phyloP scores from a whole-genome alignment of 2,797 vertebrate genomes.

The Lagothrix lagotricha region DNA sequence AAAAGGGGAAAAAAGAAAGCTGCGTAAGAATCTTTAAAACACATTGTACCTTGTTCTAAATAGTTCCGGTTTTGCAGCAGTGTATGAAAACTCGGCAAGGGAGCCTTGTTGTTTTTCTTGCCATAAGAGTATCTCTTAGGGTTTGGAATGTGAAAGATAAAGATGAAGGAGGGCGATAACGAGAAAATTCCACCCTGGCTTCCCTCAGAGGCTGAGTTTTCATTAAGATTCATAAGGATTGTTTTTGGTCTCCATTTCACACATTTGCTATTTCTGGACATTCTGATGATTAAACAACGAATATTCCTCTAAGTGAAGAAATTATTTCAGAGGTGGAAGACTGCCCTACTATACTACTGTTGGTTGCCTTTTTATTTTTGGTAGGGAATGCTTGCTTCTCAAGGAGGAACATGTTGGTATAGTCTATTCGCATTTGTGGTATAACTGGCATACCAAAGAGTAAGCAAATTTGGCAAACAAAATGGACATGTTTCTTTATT shows the following conservation, averaged over 20 bases:
- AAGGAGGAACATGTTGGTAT: not conserved
- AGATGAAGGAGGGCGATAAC: not conserved
- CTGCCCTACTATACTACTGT: not conserved
- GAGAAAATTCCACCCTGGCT: not conserved
- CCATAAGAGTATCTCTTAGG: not conserved
- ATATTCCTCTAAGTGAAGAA: not conserved
- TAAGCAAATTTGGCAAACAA: not conserved
- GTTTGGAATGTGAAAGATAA: not conserved
- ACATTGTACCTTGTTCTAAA: not conserved
- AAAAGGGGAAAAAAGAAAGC: slow-evolving; percentile 55
- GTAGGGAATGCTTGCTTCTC: not conserved
- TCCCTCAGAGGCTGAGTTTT: not conserved
- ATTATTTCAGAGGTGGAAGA: not conserved
- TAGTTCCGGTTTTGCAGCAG: not conserved
- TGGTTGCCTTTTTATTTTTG: not conserved
- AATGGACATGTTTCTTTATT: not conserved
- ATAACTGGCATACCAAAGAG: not conserved
- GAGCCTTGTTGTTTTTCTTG: not conserved
- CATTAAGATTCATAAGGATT: not conserved
- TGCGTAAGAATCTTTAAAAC: not conserved
- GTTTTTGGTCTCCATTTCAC: not conserved
- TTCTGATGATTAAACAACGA: not conserved
- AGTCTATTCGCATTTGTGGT: not conserved
- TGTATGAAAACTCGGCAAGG: not conserved
- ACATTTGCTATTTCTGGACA: not conserved